Conservation (phyloP, 2,888 invertebrate genomes). For the Galeruca laticollis region DNA sequence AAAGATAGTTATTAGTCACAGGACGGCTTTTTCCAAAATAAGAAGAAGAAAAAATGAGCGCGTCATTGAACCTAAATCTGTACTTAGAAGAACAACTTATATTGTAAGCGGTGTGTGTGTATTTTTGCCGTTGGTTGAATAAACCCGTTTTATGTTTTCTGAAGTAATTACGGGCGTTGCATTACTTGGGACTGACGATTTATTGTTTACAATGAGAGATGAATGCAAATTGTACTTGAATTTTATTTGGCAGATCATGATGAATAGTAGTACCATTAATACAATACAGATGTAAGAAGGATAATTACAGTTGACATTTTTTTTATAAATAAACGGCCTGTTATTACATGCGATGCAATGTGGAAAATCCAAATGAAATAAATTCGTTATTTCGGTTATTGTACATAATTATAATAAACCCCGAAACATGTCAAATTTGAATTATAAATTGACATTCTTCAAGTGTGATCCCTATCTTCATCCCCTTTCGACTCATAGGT, state of each 20-base stretch:
- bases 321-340: no score
- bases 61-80: constrained; percentile 12
- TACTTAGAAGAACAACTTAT: constrained; percentile 3
- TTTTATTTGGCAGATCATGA: neutral
- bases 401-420: no score
- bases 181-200: constrained; percentile 5
- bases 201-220: constrained; percentile 13
- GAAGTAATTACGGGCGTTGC: constrained; percentile 13
- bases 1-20: constrained; percentile 18
- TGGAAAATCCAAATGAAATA: no score
- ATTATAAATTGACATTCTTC: no score
- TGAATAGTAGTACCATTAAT: neutral
- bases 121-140: constrained; percentile 43
- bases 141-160: constrained; percentile 36
- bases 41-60: neutral
- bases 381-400: no score
- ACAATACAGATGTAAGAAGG: neutral
- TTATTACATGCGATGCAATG: no score
- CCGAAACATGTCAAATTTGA: no score
- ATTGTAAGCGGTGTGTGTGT: constrained; percentile 9
- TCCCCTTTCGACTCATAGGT: no score
- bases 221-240: constrained; percentile 22
- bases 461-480: no score
- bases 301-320: no score
- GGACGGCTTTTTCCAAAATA: constrained; percentile 12